Base-by-base conservation (phyloP, 2,888 invertebrate species). In the Tetheella fluctuosa region DNA sequence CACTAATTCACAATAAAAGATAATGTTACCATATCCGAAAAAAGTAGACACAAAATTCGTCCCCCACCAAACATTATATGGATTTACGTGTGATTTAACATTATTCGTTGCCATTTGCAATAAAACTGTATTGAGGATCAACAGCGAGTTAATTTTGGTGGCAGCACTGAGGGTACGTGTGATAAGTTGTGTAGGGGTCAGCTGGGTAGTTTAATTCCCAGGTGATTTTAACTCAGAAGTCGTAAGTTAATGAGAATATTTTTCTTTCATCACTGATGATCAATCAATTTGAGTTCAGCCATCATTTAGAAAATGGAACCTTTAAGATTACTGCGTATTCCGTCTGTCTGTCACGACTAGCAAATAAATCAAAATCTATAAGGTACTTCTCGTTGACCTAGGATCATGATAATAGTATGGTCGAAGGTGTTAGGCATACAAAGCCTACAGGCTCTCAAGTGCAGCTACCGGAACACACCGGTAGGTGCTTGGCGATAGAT, bases 11-110 rank as follows among this genome's bases (percentile, higher is more conserved):
- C 85, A 83, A 85, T 88, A 88, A 87, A 85, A 81, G 80, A 80
- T 84, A 84, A 86, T 85, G 85, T 83, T 82, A 77, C 78, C 48
- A 48, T 69, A 77, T 64, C 68, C 64, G 63, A 73, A 76, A 77
- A 81, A 84, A 81, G 79, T 75, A 74, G 65, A 79, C 73, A 75
- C 78, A 69, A 70, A 74, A 79, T 80, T 77, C 76, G 76, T 74
- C 74, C 70, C 74, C 76, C 77, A 81, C 81, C 76, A 55, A 55
- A 77, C 75, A 85, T 84, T 82, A 80, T 63, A 66, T 80, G 88
- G 88, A 84, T 88, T 90, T 88, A 77, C 74, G 62, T 69, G 83
- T 88, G 89, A 90, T 90, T 87, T 90, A 88, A 80, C 85, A 86
- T 88, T 89, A 89, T 85, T 81, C 76, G 79, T 69, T 64, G 76